These are phyloP conservation scores for Centrocercus urophasianus DNA, from an alignment of 2,113 vertebrate species.

Conservation along the genomic window DNA sequence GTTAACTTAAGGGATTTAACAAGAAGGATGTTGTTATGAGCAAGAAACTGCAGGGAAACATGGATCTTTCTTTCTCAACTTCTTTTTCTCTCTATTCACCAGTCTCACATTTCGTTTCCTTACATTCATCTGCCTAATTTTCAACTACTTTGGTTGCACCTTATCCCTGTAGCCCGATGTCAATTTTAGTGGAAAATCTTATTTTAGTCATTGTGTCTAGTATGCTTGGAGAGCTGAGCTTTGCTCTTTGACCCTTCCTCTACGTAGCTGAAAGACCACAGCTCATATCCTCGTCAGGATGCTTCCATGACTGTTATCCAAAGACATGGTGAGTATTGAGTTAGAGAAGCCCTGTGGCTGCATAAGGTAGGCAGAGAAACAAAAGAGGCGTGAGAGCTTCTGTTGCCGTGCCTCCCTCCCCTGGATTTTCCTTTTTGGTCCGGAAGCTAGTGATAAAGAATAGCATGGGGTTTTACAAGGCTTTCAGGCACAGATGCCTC, in stretches of 20 bases:
- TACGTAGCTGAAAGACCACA: not conserved
- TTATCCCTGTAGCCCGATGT: rapidly evolving
- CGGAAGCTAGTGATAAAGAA: not conserved
- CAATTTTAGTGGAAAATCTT: not conserved
- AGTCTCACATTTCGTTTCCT: not conserved
- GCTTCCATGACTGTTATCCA: not conserved
- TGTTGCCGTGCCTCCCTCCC: not conserved
- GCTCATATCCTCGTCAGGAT: not conserved
- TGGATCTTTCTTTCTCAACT: not conserved
- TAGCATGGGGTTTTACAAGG: rapidly evolving
- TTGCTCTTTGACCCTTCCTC: not conserved
- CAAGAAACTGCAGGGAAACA: not conserved
- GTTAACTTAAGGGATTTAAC: not conserved
- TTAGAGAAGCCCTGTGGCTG: not conserved
- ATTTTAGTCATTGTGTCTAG: not conserved
- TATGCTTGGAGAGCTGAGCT: not conserved
- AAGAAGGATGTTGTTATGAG: not conserved
- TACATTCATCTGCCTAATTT: not conserved
- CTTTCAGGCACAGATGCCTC: not conserved
- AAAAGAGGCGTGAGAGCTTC: rapidly evolving
- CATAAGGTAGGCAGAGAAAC: not conserved
- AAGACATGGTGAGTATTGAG: rapidly evolving
- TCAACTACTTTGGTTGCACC: not conserved
- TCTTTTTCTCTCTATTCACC: not conserved
- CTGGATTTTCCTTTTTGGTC: not conserved